phyloP scores from a whole-genome alignment of 2,888 invertebrate species.

The Macropis europaea region DNA sequence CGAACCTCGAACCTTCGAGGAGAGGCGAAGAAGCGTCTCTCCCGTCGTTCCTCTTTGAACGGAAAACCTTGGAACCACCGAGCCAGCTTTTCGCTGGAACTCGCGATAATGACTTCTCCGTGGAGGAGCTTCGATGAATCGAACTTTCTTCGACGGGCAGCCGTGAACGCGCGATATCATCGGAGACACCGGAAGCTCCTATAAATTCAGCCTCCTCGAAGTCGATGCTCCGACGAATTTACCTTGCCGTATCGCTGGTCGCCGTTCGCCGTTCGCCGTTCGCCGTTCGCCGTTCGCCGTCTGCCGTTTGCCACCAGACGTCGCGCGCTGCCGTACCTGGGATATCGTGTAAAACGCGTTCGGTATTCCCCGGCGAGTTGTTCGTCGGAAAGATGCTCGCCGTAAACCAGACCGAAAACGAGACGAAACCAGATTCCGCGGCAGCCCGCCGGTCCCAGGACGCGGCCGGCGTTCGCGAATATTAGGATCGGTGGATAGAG shows the following conservation, averaged over 20 bases:
- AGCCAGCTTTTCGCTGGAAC: background rate
- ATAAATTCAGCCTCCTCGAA: no score
- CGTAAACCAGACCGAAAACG: constrained; percentile 5
- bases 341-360: background rate
- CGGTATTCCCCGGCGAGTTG: no score
- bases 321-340: background rate
- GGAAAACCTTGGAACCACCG: background rate
- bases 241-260: no score
- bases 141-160: no score
- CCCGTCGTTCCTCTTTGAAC: background rate
- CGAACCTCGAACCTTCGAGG: constrained; percentile 16
- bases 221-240: no score
- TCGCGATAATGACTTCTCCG: background rate
- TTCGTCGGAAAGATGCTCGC: constrained; percentile 4
- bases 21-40: constrained; percentile 15
- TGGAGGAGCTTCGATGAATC: no score
- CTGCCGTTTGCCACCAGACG: background rate
- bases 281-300: background rate
- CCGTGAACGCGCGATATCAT: no score
- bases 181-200: no score
- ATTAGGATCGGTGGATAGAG: background rate
- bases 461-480: no score
- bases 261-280: no score
- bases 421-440: constrained; percentile 14
- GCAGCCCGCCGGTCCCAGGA: no score